A percentile compares a stretch with the other conserved stretches of the same genome.
Conservation (phyloP, 2,113 vertebrate genomes). For the Panthera uncia region DNA sequence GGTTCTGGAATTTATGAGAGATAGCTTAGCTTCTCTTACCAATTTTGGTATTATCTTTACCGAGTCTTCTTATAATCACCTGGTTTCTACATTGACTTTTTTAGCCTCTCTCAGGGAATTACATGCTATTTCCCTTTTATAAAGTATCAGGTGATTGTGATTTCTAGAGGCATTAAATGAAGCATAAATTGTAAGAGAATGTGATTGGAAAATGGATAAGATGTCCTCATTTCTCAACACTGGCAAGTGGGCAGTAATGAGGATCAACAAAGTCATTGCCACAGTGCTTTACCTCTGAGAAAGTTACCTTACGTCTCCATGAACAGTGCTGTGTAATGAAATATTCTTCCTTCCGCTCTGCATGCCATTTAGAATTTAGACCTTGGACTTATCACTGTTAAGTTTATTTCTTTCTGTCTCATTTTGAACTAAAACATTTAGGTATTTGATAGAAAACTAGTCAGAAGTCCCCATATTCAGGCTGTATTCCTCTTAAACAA, state of each 20-base stretch:
- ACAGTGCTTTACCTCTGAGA: neutral
- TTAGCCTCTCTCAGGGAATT: neutral
- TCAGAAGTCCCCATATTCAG: neutral
- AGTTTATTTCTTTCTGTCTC: neutral
- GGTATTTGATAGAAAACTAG: neutral
- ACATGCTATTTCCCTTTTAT: neutral
- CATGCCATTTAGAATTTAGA: neutral
- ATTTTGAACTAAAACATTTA: neutral
- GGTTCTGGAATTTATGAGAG: neutral
- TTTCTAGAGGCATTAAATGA: neutral
- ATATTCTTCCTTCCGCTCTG: neutral
- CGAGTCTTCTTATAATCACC: neutral
- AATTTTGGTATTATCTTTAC: neutral
- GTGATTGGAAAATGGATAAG: neutral
- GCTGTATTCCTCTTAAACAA: neutral
- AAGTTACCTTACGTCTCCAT: fast-evolving
- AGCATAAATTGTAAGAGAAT: neutral
- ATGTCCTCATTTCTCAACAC: neutral
- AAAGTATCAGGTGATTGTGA: neutral
- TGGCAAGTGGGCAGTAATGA: neutral
- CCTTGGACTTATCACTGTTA: neutral
- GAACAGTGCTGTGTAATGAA: neutral
- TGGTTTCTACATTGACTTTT: neutral
- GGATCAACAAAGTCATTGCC: neutral
- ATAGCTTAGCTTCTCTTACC: neutral